These are phyloP conservation scores for Meleagris gallopavo DNA, from an alignment of 2,113 vertebrate species.

Conservation along the genomic window DNA sequence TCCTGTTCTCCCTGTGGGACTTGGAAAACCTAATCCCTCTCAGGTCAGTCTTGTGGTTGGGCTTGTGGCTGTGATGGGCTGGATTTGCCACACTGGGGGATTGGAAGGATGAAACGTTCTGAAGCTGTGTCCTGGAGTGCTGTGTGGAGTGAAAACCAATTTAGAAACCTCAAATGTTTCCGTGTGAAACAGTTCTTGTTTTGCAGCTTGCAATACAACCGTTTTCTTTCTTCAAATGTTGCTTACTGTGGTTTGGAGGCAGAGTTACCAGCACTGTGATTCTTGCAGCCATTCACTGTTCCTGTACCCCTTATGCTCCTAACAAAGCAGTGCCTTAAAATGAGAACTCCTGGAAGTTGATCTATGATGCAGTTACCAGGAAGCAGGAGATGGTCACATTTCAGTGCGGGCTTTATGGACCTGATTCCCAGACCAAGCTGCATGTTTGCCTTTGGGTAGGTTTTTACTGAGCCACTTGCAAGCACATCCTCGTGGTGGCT, in stretches of 20 bases:
- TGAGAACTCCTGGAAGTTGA: neutral
- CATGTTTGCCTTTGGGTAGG: neutral
- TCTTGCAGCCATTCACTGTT: neutral
- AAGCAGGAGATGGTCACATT: neutral
- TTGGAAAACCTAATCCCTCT: neutral
- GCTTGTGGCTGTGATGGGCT: neutral
- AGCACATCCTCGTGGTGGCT: neutral
- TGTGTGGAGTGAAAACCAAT: neutral
- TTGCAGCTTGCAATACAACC: neutral
- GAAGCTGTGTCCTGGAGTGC: neutral
- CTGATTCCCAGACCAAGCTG: neutral
- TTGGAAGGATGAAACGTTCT: neutral
- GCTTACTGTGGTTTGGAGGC: neutral
- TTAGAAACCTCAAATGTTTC: neutral
- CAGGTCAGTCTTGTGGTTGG: neutral
- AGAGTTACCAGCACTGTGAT: neutral
- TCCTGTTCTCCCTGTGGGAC: neutral
- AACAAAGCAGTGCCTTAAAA: rapidly evolving
- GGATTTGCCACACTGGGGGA: neutral
- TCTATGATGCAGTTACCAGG: neutral
- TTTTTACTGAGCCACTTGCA: neutral
- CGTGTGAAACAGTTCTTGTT: neutral
- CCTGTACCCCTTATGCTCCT: rapidly evolving
- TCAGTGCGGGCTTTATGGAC: neutral
- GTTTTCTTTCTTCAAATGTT: neutral